These are phyloP conservation scores for Lasioglossum calceatum DNA, from an alignment of 2,888 invertebrate species.

Conservation along the genomic window DNA sequence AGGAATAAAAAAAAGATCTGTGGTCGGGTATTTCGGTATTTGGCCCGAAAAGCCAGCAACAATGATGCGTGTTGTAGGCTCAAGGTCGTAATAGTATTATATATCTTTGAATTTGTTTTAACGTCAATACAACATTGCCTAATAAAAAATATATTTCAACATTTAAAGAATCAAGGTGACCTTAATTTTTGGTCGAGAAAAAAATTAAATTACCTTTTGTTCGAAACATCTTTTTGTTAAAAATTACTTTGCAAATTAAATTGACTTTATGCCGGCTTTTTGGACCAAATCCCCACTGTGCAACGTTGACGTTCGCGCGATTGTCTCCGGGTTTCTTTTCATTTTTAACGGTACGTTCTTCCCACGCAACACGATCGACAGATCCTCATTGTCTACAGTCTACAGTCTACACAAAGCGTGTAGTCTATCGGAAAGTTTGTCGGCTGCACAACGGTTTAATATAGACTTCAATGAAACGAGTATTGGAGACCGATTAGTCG, in stretches of 20 bases:
- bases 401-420: conserved; percentile 2
- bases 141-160: too few species aligned
- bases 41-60: too few species aligned
- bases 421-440: conserved; percentile 12
- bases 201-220: too few species aligned
- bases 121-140: too few species aligned
- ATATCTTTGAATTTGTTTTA: too few species aligned
- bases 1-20: background rate
- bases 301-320: conserved; percentile 9
- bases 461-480: conserved; percentile 22
- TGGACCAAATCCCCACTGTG: background rate
- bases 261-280: background rate
- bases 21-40: too few species aligned
- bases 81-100: too few species aligned
- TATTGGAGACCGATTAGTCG: background rate
- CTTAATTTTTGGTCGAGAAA: too few species aligned
- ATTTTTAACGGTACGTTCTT: conserved; percentile 11
- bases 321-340: conserved; percentile 14
- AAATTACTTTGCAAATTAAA: too few species aligned
- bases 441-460: conserved; percentile 34
- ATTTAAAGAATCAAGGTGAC: too few species aligned
- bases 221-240: too few species aligned
- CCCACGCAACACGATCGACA: background rate
- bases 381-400: conserved; percentile 19
- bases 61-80: too few species aligned